These are phyloP conservation scores for Desmodus rotundus DNA, from an alignment of 2,113 vertebrate species.

Conservation along the genomic window DNA sequence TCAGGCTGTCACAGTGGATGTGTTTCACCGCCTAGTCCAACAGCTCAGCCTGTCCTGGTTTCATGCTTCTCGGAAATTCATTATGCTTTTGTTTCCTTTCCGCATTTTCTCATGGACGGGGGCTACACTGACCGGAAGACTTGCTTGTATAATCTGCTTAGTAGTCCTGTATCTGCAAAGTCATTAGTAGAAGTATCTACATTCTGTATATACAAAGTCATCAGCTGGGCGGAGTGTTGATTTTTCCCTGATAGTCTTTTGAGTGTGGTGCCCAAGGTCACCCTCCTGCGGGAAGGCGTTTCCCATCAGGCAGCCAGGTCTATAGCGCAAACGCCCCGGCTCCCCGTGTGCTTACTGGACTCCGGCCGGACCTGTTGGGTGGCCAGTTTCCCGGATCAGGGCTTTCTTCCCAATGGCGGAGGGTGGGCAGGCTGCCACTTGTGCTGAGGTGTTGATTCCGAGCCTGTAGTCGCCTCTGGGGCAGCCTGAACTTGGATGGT, in stretches of 20 bases:
- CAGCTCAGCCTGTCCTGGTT: neutral
- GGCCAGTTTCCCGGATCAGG: neutral
- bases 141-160: neutral
- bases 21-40: neutral
- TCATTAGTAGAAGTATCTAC: no score
- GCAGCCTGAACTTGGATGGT: neutral
- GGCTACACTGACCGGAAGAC: neutral
- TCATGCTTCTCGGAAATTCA: neutral
- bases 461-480: neutral
- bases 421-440: rapidly evolving
- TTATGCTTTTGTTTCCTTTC: neutral
- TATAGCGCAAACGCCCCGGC: neutral
- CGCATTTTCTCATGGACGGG: neutral
- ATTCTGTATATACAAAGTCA: no score
- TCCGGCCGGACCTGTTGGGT: no score
- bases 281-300: neutral
- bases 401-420: no score
- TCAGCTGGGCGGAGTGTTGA: neutral
- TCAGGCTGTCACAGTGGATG: neutral
- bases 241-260: neutral
- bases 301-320: neutral
- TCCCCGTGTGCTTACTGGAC: neutral
- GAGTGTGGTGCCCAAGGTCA: neutral
- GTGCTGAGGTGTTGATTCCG: neutral
- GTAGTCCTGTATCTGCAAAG: no score